Base-by-base conservation (phyloP, 2,113 vertebrate species). In the Otis tarda region DNA sequence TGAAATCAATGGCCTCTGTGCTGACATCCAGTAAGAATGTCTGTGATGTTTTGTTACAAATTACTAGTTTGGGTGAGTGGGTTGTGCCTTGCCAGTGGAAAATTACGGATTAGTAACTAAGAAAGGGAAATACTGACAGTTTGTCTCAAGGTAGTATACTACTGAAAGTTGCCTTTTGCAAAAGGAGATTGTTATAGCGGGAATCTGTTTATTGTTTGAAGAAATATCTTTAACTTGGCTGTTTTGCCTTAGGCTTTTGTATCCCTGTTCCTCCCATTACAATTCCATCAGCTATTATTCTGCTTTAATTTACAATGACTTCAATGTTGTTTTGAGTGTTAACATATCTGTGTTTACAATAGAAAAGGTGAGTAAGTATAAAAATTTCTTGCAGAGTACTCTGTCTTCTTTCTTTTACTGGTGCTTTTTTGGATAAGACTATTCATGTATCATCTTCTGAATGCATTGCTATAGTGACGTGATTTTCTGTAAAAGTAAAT, bases 31-130 rank as follows among this genome's bases (percentile, higher is more conserved):
- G 39, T 74, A 74, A 83, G 65, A 78, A 79, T 30, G n/a, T 73
- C 53, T 93, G 23, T 82, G 73, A 64, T 83, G 28, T 71, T 92
- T 90, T 88, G 41, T 70, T 65, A 90, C 11, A 96, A 96, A 94
- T 95, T 94, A 83, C 73, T 92, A 79, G 65, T 69, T 93, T 89
- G 55, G 28, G 33, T 74, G 82, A 86, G 61, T 61, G 87, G 56
- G 60, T 78, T 94, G 55, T 90, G 39, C 35, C 64, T 95, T 95
- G 47, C 61, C 60, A 82, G 85, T 50, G 73, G 57, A 59, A 95
- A 97, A 95, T 95, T 95, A 77, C 39, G 87, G 65, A 76, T 80
- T 89, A 79, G 69, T 52, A 93, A 82, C 57, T 35, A 87, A 73
- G 57, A 89, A 92, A 83, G 30, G 18, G 53, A 87, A 87, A 82